Percentiles rank a stretch among this genome's conserved stretches.
Evolutionary conservation across 2,113 vertebrate genomes (phyloP).

Genomic region (Trichechus manatus): DNA sequence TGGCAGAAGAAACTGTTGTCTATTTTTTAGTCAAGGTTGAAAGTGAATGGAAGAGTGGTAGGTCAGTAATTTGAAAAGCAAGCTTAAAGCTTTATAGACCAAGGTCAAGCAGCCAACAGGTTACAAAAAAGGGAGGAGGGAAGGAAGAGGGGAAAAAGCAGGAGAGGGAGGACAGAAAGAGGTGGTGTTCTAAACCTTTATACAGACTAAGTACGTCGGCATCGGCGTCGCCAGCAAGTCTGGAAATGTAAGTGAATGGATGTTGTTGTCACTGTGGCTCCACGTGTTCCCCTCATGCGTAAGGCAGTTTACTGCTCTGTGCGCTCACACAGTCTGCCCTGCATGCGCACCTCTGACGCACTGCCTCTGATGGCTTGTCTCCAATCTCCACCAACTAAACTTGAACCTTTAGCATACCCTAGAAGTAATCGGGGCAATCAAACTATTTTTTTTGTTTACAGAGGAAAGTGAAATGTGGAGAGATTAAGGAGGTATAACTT

Average conservation of each 20-base stretch:
- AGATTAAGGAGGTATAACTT: neutral
- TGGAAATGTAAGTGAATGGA: neutral
- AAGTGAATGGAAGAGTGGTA: neutral
- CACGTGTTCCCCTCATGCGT: neutral
- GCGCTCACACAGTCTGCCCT: neutral
- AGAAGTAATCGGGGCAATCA: neutral
- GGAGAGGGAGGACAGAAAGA: too few relatives aligned
- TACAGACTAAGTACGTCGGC: neutral
- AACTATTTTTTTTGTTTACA: neutral
- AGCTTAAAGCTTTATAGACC: neutral
- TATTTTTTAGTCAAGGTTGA: neutral
- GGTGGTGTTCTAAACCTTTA: neutral
- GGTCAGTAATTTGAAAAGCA: neutral
- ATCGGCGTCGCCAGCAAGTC: neutral
- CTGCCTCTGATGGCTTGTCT: neutral
- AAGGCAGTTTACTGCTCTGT: neutral
- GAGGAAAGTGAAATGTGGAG: neutral
- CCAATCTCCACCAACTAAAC: neutral
- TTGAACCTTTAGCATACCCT: neutral
- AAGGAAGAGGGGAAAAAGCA: neutral
- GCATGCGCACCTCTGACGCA: neutral
- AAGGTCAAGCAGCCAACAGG: neutral
- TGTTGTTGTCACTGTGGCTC: neutral
- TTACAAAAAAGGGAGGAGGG: neutral
- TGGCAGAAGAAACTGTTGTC: neutral